Conservation (phyloP, 2,797 vertebrate species). For the Aeoliscus strigatus region DNA sequence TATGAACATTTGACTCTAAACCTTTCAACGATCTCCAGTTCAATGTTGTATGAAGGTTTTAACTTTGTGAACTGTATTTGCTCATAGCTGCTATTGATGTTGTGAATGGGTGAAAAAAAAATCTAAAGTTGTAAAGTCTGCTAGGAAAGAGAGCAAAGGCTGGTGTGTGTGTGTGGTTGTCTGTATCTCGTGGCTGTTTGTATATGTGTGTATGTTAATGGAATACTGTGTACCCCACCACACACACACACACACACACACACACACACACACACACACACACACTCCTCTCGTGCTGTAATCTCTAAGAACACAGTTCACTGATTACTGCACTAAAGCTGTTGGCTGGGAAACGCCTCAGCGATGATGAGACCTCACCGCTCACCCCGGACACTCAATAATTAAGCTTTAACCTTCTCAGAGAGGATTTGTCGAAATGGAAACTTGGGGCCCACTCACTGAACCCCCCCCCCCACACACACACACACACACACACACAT, state of each 20-base stretch:
- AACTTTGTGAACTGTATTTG: too few relatives aligned
- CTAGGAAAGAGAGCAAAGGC: too few relatives aligned
- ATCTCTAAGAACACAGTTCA: slow-evolving; percentile 67
- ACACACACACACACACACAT: too few relatives aligned
- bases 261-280: neutral
- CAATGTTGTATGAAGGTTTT: too few relatives aligned
- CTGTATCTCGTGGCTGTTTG: too few relatives aligned
- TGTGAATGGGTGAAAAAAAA: too few relatives aligned
- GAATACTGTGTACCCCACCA: neutral
- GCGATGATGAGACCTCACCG: slow-evolving; percentile 53
- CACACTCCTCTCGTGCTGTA: slow-evolving; percentile 45
- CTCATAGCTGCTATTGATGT: too few relatives aligned
- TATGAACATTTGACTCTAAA: too few relatives aligned
- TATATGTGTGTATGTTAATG: neutral
- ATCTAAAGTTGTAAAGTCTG: too few relatives aligned
- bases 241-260: neutral
- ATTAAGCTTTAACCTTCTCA: slow-evolving; percentile 77
- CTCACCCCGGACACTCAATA: slow-evolving; percentile 59
- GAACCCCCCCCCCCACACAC: slow-evolving; percentile 14
- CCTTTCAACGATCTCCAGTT: too few relatives aligned
- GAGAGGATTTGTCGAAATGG: slow-evolving; percentile 77
- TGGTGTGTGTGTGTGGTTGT: too few relatives aligned
- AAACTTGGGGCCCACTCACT: slow-evolving; percentile 59
- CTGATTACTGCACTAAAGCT: slow-evolving; percentile 56
- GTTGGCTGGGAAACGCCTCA: slow-evolving; percentile 57